Evolutionary conservation across 2,888 invertebrate genomes (phyloP), one percentile per base, ranked within the genome.

Genomic region (Eilema depressum): DNA sequence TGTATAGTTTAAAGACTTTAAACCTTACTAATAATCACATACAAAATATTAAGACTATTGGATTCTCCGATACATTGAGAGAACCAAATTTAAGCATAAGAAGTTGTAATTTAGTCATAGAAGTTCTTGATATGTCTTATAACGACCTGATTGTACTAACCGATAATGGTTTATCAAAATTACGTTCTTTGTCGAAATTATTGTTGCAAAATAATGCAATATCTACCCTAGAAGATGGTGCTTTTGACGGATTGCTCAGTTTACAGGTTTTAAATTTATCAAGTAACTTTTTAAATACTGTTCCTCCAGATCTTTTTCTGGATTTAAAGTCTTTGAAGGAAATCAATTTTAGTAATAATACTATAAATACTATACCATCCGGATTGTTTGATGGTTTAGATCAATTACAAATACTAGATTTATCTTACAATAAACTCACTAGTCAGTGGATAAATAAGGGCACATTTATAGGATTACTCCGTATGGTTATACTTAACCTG

Each of bases 11-110:
- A 77, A 96, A 96, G 86, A 95, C 94, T 73, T 94, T 98, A 69
- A 98, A 98, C 88, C 89, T 98, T 78, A 97, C 97, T 75, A 95
- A 96, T 86, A 98, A 98, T 94, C 97, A 97, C 88, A 96, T 98
- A 84, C 97, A 97, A 93, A 97, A 98, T 87, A 96, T 97, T 77
- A 96, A 96, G 74, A 96, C 97, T 68, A 94, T 98, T 74, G 97
- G 97, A 59, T 97, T 98, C 88, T 96, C 97, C n/a, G 97, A 97
- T 84, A 96, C 96, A 89, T 94, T 96, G 70, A 96, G 96, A 78
- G 94, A 95, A 77, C 93, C 94, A 85, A 95, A 95, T 79, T 94
- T 96, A 88, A 93, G 93, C 81, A 96, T 96, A 75, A 96, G 96
- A 90, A 96, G 96, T 84, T 97, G 97, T 91, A 97, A 97, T 83